Evolutionary conservation across 2,113 vertebrate genomes (phyloP).

Genomic region (Glareola pratincola): DNA sequence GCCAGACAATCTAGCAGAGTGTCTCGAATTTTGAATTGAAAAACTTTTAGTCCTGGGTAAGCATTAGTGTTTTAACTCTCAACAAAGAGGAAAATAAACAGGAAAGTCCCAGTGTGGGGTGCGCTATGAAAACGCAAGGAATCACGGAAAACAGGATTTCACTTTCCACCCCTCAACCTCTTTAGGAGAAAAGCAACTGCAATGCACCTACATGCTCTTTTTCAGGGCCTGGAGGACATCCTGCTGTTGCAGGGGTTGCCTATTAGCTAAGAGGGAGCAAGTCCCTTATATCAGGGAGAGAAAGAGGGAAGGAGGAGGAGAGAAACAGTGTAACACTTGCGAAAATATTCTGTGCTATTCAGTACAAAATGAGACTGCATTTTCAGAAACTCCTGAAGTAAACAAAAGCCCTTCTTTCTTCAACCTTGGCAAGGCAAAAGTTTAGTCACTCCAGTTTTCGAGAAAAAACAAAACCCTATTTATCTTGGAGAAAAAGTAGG

Average conservation of each 20-base stretch:
- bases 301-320: background rate
- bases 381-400: background rate
- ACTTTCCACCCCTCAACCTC: too few relatives aligned
- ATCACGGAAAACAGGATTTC: background rate
- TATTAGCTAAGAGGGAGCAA: background rate
- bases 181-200: too few relatives aligned
- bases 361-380: background rate
- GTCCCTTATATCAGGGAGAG: background rate
- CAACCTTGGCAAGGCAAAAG: background rate
- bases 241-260: background rate
- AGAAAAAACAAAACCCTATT: background rate
- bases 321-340: background rate
- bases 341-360: background rate
- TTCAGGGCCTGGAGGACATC: background rate
- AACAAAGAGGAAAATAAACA: background rate
- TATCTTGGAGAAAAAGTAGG: background rate
- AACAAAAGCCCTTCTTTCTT: background rate
- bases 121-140: background rate
- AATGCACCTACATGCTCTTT: background rate
- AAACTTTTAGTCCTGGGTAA: background rate
- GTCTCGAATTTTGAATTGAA: background rate
- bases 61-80: background rate
- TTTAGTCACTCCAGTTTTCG: background rate
- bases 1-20: background rate
- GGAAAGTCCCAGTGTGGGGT: background rate